Evolutionary conservation across 2,113 vertebrate species (phyloP), one percentile per base, ranked within the genome.

Genomic region (Eidolon helvum): DNA sequence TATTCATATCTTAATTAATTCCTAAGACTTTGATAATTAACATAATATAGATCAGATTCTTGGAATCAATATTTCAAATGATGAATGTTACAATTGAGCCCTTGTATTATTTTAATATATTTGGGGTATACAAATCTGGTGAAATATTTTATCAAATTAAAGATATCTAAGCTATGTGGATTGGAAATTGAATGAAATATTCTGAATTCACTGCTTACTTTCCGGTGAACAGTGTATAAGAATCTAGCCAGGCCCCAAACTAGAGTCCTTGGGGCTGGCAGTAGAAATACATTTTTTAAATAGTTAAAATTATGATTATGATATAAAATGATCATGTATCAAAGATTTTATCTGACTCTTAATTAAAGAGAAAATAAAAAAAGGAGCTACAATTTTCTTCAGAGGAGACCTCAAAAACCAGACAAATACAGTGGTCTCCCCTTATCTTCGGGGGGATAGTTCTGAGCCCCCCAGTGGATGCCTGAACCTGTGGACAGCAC

Each of bases 101-200:
- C 10, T 53, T 90, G n/a, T n/a, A n/a, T n/a, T n/a, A 96, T 57
- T 91, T 69, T 85, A 91, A 71, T 69, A 65, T n/a, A 85, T n/a
- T 45, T 7, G 55, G 48, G 50, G 74, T 50, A 65, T 3, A 16
- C 22, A 12, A 28, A 75, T 74, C 40, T 0, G 0, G 15, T 96
- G 33, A 82, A 53, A 75, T 4, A 38, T 40, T 66, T 87, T 57
- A 91, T 38, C 8, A 93, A 90, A 75, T 68, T 91, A 91, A 88
- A 96, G 26, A 4, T n/a, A 50, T 88, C 85, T 87, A 90, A 84
- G 16, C 72, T 53, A 68, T 28, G 0, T 79, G 79, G 22, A 61
- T 11, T 55, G 16, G 48, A 96, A 95, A 43, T 45, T 55, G 30
- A 53, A 86, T 28, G 14, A 85, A 95, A 50, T 72, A 50, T 28